Conservation (phyloP, 2,113 vertebrate species). For the Cariama cristata region DNA sequence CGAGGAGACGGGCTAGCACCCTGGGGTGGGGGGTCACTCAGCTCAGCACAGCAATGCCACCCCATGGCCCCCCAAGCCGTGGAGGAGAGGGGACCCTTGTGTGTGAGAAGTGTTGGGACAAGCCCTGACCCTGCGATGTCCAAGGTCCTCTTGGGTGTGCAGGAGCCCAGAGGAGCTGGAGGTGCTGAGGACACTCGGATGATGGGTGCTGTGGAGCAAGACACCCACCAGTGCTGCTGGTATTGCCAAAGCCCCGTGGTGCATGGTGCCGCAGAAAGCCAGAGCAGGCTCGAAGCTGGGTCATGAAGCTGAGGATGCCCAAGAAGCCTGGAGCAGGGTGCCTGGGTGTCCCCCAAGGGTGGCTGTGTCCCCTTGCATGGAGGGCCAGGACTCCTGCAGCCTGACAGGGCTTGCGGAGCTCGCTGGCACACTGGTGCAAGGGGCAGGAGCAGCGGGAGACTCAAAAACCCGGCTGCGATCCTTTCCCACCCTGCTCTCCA, state of each 20-base stretch:
- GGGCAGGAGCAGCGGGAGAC: background rate
- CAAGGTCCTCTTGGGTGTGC: background rate
- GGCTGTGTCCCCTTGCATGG: background rate
- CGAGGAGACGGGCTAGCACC: background rate
- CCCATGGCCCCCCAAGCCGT: too few relatives aligned
- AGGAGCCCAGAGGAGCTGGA: background rate
- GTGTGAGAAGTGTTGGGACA: background rate
- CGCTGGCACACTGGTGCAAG: background rate
- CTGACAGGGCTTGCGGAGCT: background rate
- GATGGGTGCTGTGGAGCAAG: background rate
- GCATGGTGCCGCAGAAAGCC: background rate
- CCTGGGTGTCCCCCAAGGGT: background rate
- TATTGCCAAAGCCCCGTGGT: background rate
- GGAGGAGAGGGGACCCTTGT: background rate
- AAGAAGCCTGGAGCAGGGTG: background rate
- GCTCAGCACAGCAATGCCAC: background rate
- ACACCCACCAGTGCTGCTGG: background rate
- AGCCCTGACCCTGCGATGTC: background rate
- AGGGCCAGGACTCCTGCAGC: background rate
- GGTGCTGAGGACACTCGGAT: accelerated
- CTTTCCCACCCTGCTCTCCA: background rate
- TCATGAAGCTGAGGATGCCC: background rate
- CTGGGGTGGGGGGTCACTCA: accelerated
- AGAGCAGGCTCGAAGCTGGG: background rate
- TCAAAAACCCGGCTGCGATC: accelerated